phyloP scores from a whole-genome alignment of 2,113 vertebrate genomes.

The Hystrix brachyura region DNA sequence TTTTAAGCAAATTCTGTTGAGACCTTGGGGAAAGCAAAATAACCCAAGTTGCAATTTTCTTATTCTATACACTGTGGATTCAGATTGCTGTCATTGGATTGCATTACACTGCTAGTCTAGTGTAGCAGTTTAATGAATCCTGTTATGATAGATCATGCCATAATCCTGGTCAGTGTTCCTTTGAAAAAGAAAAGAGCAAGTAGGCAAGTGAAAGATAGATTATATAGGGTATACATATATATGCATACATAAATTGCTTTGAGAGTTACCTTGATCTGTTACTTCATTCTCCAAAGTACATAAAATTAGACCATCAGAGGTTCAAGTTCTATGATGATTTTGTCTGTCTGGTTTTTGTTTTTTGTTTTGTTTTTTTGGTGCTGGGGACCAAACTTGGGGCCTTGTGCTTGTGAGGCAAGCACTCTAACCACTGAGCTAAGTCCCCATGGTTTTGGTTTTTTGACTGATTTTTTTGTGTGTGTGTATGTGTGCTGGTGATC shows the following conservation, averaged over 20 bases:
- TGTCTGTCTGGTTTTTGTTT: neutral
- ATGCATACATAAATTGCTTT: neutral
- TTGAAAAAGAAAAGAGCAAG: slow-evolving; percentile 14
- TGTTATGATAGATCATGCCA: neutral
- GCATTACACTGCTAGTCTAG: neutral
- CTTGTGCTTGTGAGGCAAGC: too few relatives aligned
- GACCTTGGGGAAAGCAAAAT: slow-evolving; percentile 31
- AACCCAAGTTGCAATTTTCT: slow-evolving; percentile 39
- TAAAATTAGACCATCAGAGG: neutral
- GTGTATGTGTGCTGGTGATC: too few relatives aligned
- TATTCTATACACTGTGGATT: neutral
- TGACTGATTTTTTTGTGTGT: too few relatives aligned
- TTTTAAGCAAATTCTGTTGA: slow-evolving; percentile 56
- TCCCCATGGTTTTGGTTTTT: too few relatives aligned
- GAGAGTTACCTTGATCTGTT: neutral
- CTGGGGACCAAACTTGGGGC: too few relatives aligned
- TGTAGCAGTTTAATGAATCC: neutral
- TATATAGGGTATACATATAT: neutral
- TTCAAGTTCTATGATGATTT: neutral
- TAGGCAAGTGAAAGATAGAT: slow-evolving; percentile 26
- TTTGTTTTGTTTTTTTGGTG: too few relatives aligned
- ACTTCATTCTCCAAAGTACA: slow-evolving; percentile 10
- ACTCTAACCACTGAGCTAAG: too few relatives aligned
- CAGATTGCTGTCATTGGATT: neutral
- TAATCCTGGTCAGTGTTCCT: neutral